Evolutionary conservation across 1,140 invertebrate genomes (phyloP).

Genomic region (Arctopsyche grandis): DNA sequence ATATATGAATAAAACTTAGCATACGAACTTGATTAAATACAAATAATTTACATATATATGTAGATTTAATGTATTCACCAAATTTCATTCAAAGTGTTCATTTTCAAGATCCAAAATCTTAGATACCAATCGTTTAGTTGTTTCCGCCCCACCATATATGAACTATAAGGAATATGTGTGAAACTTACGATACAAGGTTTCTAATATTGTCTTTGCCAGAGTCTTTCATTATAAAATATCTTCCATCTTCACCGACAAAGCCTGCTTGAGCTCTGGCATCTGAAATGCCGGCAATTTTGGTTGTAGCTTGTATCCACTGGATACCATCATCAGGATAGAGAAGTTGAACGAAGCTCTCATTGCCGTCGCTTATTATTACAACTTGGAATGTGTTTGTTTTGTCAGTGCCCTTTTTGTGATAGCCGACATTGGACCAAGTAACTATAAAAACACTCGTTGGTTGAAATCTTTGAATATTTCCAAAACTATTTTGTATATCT

Average conservation of each 20-base stretch:
- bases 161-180: conserved; percentile 10
- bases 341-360: conserved; percentile 84
- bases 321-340: conserved; percentile 89
- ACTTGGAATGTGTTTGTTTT: conserved; percentile 81
- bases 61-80: too few species aligned
- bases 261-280: conserved; percentile 93
- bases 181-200: conserved; percentile 63
- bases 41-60: too few species aligned
- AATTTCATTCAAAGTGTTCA: too few species aligned
- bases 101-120: too few species aligned
- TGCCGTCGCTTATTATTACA: conserved; percentile 83
- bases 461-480: conserved; percentile 73
- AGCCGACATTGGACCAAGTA: conserved; percentile 79
- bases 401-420: conserved; percentile 64
- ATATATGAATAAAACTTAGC: too few species aligned
- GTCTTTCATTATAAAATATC: conserved; percentile 76
- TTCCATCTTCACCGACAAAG: conserved; percentile 85
- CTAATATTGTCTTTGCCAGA: conserved; percentile 88
- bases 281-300: conserved; percentile 72
- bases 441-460: conserved; percentile 73
- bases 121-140: too few species aligned
- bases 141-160: too few species aligned
- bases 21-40: too few species aligned
- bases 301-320: conserved; percentile 87
- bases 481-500: conserved; percentile 77